phyloP scores from a whole-genome alignment of 2,797 vertebrate genomes.

The Moxostoma hubbsi region DNA sequence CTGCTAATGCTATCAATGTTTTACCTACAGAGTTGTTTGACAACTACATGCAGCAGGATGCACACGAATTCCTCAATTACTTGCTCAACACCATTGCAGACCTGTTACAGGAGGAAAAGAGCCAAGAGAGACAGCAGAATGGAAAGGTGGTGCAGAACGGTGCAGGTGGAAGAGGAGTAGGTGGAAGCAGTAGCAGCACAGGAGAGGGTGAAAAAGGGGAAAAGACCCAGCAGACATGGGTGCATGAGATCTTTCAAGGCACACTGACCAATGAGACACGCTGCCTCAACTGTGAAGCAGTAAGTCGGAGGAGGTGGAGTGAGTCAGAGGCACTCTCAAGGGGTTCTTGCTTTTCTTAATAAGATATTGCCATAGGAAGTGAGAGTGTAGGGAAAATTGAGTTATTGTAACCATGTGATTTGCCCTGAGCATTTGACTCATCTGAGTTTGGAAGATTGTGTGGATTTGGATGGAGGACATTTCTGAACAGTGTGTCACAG shows the following conservation, averaged over 20 bases:
- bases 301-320: constrained; percentile 67
- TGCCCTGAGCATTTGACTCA: not conserved
- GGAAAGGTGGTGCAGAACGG: constrained; percentile 88
- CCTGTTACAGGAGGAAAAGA: constrained; percentile 90
- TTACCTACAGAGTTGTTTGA: constrained; percentile 85
- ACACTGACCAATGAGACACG: constrained; percentile 93
- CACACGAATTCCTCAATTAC: constrained; percentile 93
- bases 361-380: not conserved
- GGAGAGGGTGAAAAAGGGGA: constrained; percentile 78
- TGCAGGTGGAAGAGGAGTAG: constrained; percentile 75
- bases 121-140: constrained; percentile 90
- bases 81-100: constrained; percentile 94
- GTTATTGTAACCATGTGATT: constrained; percentile 34
- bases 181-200: constrained; percentile 74
- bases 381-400: not conserved
- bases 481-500: not conserved
- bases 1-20: not conserved
- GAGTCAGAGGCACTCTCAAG: not conserved
- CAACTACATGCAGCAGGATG: constrained; percentile 95
- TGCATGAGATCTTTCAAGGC: constrained; percentile 95
- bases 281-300: constrained; percentile 94
- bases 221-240: constrained; percentile 89
- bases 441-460: not conserved
- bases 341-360: not conserved
- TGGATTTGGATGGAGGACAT: not conserved